A percentile compares a stretch with the other conserved stretches of the same genome.
Evolutionary conservation across 2,113 vertebrate genomes (phyloP).

Genomic region (Python bivittatus): DNA sequence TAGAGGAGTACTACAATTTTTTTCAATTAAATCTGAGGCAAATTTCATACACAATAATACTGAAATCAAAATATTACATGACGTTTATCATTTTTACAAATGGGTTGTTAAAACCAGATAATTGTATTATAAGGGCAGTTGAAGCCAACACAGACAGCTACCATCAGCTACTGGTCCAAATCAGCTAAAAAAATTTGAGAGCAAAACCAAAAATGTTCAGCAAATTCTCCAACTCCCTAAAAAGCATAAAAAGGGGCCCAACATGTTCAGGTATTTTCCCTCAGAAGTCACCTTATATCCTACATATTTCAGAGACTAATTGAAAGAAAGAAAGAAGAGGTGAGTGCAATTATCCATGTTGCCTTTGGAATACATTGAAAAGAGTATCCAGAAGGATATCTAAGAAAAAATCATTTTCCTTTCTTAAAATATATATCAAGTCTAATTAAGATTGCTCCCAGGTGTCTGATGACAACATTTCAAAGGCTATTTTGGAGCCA

Average conservation of each 20-base stretch:
- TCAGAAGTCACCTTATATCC: background rate
- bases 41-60: background rate
- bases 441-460: too few species aligned
- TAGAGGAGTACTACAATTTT: background rate
- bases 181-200: background rate
- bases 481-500: too few species aligned
- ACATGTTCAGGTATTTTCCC: background rate
- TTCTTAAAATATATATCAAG: too few species aligned
- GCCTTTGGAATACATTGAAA: background rate
- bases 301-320: background rate
- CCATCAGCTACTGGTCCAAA: background rate
- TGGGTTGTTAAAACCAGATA: background rate
- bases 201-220: background rate
- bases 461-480: too few species aligned
- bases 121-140: background rate
- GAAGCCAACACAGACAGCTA: background rate
- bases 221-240: background rate
- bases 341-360: background rate
- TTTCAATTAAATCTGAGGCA: background rate
- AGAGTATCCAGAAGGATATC: background rate
- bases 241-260: background rate
- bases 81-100: background rate
- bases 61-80: background rate
- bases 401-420: background rate
- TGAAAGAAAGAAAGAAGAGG: background rate